Percentiles rank a stretch among this genome's conserved stretches.
Evolutionary conservation across 2,113 vertebrate genomes (phyloP).

Genomic region (Corythoichthys haematopterus): DNA sequence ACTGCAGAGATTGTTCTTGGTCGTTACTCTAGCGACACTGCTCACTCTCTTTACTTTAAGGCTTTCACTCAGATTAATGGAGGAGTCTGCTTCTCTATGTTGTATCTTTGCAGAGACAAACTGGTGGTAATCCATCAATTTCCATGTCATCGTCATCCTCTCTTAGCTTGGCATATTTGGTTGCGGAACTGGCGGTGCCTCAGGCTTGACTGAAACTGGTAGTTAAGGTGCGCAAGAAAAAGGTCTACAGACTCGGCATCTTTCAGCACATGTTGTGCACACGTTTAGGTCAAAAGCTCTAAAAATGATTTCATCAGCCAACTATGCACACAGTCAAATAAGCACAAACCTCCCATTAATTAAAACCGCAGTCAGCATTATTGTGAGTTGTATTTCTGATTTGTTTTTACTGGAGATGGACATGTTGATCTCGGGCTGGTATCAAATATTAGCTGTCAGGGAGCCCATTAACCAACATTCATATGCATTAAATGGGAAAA

Average conservation of each 20-base stretch:
- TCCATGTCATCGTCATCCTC: slow-evolving; percentile 29
- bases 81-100: slow-evolving; percentile 9
- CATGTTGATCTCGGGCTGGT: no score
- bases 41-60: slow-evolving; percentile 34
- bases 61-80: slow-evolving; percentile 57
- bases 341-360: background rate
- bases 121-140: slow-evolving; percentile 33
- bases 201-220: slow-evolving; percentile 33
- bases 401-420: no score
- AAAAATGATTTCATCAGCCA: slow-evolving; percentile 18
- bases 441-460: no score
- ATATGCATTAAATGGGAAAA: no score
- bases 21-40: slow-evolving; percentile 18
- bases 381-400: no score
- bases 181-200: slow-evolving; percentile 29
- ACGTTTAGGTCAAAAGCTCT: slow-evolving; percentile 30
- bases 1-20: slow-evolving; percentile 40
- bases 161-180: background rate
- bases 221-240: slow-evolving; percentile 20
- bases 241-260: slow-evolving; percentile 14
- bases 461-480: no score
- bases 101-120: slow-evolving; percentile 30
- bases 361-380: background rate
- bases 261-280: slow-evolving; percentile 28
- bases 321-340: slow-evolving; percentile 7